Evolutionary conservation across 2,888 invertebrate species (phyloP).

Genomic region (Meteorus colon): DNA sequence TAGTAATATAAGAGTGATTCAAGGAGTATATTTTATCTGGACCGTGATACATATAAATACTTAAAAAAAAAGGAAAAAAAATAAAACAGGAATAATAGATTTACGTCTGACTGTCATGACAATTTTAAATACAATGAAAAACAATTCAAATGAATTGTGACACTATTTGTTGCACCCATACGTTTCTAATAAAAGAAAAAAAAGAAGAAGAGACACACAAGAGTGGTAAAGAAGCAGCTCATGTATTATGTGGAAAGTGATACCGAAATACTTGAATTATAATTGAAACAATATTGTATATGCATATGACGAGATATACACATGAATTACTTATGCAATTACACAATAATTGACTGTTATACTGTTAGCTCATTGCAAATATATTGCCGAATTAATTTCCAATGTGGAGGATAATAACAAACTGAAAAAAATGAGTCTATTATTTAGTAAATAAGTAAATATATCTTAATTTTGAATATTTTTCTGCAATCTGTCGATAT

Average conservation of each 20-base stretch:
- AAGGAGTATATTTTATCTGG: constrained; percentile 7
- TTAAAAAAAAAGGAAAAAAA: not conserved
- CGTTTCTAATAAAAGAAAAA: not conserved
- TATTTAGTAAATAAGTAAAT: constrained; percentile 21
- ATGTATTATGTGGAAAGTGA: not conserved
- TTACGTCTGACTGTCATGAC: not conserved
- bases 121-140: not conserved
- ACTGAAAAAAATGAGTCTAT: not conserved
- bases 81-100: not conserved
- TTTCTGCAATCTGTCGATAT: not conserved
- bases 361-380: constrained; percentile 14
- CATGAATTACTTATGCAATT: not conserved
- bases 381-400: constrained; percentile 21
- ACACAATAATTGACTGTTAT: constrained; percentile 1
- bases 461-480: not conserved
- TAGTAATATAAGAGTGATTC: not conserved
- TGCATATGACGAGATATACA: not conserved
- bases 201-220: not conserved
- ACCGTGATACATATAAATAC: not conserved
- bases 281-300: no score
- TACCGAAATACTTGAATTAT: no score
- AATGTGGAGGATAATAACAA: constrained; percentile 29
- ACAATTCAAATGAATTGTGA: not conserved
- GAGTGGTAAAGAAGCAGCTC: not conserved
- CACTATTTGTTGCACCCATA: not conserved